Evolutionary conservation across 2,797 vertebrate species (phyloP).

Genomic region (Diplodus sargus): DNA sequence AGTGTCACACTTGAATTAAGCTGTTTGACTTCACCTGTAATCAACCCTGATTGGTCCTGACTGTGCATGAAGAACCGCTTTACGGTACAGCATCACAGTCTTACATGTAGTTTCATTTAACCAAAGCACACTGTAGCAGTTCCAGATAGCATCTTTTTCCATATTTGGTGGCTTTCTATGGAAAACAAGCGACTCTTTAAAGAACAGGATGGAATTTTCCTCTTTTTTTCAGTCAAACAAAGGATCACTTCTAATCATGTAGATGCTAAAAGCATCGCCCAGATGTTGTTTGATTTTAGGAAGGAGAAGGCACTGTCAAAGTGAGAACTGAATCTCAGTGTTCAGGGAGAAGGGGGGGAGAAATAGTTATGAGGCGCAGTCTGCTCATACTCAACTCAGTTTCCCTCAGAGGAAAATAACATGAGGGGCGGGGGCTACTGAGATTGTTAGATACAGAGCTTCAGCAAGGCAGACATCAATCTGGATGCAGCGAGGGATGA

Average conservation of each 20-base stretch:
- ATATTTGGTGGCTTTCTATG: slow-evolving; percentile 17
- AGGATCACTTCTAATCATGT: neutral
- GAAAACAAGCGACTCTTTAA: slow-evolving; percentile 4
- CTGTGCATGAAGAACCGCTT: neutral
- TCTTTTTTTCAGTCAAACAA: neutral
- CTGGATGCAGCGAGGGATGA: slow-evolving; percentile 28
- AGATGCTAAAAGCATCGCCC: neutral
- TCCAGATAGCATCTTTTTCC: slow-evolving; percentile 18
- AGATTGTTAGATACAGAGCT: slow-evolving; percentile 24
- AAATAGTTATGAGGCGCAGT: slow-evolving; percentile 2
- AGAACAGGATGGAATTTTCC: neutral
- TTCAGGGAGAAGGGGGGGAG: neutral
- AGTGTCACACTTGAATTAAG: neutral
- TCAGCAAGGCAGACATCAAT: slow-evolving; percentile 37
- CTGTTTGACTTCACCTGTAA: slow-evolving; percentile 13
- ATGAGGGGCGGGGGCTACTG: slow-evolving; percentile 46
- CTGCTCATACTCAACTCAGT: slow-evolving; percentile 32
- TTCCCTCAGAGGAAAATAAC: slow-evolving; percentile 37
- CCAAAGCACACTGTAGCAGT: neutral
- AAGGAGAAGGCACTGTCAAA: slow-evolving; percentile 3
- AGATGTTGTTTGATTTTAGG: slow-evolving; percentile 23
- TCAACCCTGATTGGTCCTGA: neutral
- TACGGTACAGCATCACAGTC: slow-evolving; percentile 1
- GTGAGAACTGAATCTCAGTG: neutral
- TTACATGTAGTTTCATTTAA: neutral